These are phyloP conservation scores for Hylia prasina DNA, from an alignment of 2,113 vertebrate species.

Conservation along the genomic window DNA sequence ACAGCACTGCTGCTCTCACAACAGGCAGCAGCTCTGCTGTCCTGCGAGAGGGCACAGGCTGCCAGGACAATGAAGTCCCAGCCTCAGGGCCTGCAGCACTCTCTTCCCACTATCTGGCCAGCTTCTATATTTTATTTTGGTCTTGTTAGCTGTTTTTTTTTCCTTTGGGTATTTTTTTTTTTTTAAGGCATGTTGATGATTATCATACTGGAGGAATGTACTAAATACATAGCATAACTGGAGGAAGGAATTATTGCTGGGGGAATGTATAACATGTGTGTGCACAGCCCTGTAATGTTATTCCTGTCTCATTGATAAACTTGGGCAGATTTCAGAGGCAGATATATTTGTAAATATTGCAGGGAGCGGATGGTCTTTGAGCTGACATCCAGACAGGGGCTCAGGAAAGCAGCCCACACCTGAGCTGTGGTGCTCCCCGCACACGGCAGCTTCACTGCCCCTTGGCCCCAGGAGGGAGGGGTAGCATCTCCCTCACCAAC, in stretches of 20 bases:
- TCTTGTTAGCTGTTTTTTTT: not conserved
- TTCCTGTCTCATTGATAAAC: constrained; percentile 33
- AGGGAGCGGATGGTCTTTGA: not conserved
- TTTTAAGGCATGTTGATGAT: constrained; percentile 29
- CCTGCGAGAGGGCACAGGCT: not conserved
- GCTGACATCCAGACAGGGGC: not conserved
- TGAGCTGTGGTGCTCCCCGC: no score
- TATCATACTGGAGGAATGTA: constrained; percentile 28
- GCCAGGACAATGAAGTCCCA: not conserved
- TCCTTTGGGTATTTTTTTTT: not conserved
- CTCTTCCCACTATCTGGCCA: not conserved
- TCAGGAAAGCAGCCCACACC: not conserved
- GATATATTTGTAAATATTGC: constrained; percentile 1
- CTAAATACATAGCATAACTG: constrained; percentile 37
- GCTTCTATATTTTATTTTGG: not conserved
- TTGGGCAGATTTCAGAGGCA: not conserved
- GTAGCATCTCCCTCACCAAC: not conserved
- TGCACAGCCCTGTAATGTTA: constrained; percentile 6
- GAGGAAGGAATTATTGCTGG: constrained; percentile 41
- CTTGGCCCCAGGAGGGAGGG: not conserved
- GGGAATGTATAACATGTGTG: constrained; percentile 48
- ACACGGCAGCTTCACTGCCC: not conserved
- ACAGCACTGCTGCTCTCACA: not conserved
- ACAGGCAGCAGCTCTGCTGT: not conserved
- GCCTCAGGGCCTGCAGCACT: not conserved